Percentiles rank a stretch among this genome's conserved stretches.
These are phyloP conservation scores for Teleogryllus occipitalis DNA, from an alignment of 1,140 invertebrate species.

Conservation along the genomic window DNA sequence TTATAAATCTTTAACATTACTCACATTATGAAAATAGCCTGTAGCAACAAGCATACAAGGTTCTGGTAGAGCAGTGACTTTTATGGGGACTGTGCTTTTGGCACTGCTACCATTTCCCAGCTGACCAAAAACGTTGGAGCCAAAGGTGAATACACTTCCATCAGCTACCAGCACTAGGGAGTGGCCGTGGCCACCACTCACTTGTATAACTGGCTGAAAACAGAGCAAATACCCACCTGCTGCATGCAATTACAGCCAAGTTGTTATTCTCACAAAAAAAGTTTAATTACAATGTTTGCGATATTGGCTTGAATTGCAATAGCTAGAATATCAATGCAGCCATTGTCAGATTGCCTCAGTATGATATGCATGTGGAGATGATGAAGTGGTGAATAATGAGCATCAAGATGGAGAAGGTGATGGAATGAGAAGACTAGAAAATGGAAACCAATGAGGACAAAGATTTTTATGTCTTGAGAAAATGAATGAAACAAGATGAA, in stretches of 20 bases:
- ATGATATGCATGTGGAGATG: no score
- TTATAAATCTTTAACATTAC: conserved; percentile 32
- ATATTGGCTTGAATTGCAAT: no score
- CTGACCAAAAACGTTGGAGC: conserved; percentile 71
- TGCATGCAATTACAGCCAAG: background rate
- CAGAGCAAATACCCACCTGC: background rate
- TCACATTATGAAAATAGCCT: conserved; percentile 75
- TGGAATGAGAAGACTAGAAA: no score
- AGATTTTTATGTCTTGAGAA: no score
- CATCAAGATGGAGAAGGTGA: no score
- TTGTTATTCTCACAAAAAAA: no score
- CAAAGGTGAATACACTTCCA: conserved; percentile 63
- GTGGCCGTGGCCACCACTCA: conserved; percentile 60
- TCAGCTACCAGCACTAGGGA: conserved; percentile 54
- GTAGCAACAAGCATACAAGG: conserved; percentile 58
- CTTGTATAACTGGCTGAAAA: conserved; percentile 12
- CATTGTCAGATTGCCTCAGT: no score
- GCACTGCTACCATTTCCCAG: conserved; percentile 51
- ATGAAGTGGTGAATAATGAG: no score
- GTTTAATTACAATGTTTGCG: no score
- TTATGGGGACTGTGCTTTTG: conserved; percentile 53
- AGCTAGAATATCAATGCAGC: no score
- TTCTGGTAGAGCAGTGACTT: conserved; percentile 46
- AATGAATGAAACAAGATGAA: no score
- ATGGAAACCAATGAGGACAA: no score